Evolutionary conservation across 1,140 invertebrate genomes (phyloP).

Genomic region (Ectropis grisescens): DNA sequence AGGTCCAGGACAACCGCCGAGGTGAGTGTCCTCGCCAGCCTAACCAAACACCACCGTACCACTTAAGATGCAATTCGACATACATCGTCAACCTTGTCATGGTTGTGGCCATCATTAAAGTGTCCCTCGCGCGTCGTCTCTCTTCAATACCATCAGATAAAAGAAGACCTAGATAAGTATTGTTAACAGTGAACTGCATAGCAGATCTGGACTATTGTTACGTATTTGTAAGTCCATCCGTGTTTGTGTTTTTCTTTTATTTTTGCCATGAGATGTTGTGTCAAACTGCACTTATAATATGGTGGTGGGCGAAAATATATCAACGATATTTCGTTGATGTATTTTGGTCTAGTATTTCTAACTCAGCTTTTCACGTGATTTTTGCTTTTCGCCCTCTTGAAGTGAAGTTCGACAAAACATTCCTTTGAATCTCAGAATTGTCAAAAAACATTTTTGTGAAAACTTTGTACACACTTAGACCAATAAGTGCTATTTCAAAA

Average conservation of each 20-base stretch:
- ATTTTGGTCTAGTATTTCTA: slow-evolving; percentile 21
- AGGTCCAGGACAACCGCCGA: slow-evolving; percentile 55
- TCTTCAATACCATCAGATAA: slow-evolving; percentile 68
- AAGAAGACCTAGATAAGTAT: slow-evolving; percentile 59
- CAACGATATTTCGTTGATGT: slow-evolving; percentile 11
- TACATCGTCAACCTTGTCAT: slow-evolving; percentile 67
- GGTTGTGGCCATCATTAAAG: slow-evolving; percentile 64
- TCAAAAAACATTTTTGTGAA: too few species aligned
- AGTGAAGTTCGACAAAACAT: slow-evolving; percentile 66
- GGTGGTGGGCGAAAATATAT: slow-evolving; percentile 47
- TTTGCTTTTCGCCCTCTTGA: slow-evolving; percentile 51
- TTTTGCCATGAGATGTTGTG: slow-evolving; percentile 56
- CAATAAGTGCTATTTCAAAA: too few species aligned
- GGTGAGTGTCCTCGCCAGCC: slow-evolving; percentile 63
- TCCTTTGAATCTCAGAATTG: too few species aligned
- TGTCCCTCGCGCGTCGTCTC: slow-evolving; percentile 57
- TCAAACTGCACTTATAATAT: slow-evolving; percentile 68
- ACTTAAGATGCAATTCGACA: slow-evolving; percentile 70
- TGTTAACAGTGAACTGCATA: slow-evolving; percentile 65
- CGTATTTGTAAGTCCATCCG: slow-evolving; percentile 62
- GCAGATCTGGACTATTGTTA: slow-evolving; percentile 64
- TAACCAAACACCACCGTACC: slow-evolving; percentile 65
- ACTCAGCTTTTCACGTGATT: slow-evolving; percentile 34
- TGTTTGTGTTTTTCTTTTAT: slow-evolving; percentile 25
- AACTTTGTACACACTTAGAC: too few species aligned